Percentiles rank a stretch among this genome's conserved stretches.
phyloP scores from a whole-genome alignment of 2,797 vertebrate genomes.

The Platyrinchus mystaceus region DNA sequence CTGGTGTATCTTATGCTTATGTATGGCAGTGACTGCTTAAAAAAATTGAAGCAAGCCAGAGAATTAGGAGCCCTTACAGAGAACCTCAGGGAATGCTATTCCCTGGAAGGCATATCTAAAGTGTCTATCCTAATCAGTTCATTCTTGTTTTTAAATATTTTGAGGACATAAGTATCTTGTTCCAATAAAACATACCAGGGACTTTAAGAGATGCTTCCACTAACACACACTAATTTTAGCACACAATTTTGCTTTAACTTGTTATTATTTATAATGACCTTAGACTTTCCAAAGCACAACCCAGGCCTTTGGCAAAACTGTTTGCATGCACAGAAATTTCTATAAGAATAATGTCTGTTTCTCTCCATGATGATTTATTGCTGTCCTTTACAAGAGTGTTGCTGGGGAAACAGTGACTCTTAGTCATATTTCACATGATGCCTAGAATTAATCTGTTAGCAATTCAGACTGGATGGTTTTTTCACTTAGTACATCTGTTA shows the following conservation, averaged over 20 bases:
- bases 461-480: not conserved
- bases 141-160: not conserved
- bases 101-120: not conserved
- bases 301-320: not conserved
- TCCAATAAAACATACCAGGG: not conserved
- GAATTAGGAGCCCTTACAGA: not conserved
- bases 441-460: constrained; percentile 19
- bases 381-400: constrained; percentile 26
- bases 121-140: not conserved
- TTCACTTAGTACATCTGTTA: constrained; percentile 2
- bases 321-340: not conserved
- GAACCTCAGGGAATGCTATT: not conserved
- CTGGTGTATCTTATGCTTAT: not conserved
- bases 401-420: constrained; percentile 46
- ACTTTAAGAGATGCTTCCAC: not conserved
- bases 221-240: not conserved
- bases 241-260: not conserved
- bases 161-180: not conserved
- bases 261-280: not conserved
- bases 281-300: not conserved
- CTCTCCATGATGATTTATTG: constrained; percentile 1
- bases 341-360: not conserved
- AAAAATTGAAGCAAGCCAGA: not conserved
- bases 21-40: not conserved
- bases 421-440: constrained; percentile 56